Evolutionary conservation across 1,140 invertebrate genomes (phyloP).

Genomic region (Globodera ellingtonae): DNA sequence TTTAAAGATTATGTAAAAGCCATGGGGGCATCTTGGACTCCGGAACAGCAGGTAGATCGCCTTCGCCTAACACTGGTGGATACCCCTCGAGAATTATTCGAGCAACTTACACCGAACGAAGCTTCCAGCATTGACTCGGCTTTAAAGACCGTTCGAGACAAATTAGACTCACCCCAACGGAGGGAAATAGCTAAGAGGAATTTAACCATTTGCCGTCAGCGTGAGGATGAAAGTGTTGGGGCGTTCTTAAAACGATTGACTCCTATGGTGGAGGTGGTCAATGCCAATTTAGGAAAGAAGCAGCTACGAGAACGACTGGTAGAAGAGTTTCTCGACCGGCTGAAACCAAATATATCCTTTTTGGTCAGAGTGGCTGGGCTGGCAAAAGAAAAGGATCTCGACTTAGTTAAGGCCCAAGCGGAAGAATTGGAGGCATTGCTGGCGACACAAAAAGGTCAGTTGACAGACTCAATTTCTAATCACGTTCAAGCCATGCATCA

Average conservation of each 20-base stretch:
- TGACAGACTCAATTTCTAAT: background rate
- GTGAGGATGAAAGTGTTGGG: background rate
- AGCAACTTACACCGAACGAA: background rate
- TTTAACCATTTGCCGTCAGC: slow-evolving; percentile 4
- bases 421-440: slow-evolving; percentile 6
- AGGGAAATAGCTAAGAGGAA: background rate
- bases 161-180: background rate
- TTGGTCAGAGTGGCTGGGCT: background rate
- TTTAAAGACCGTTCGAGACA: background rate
- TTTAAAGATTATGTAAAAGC: background rate
- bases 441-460: background rate
- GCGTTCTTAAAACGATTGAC: slow-evolving; percentile 5
- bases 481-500: background rate
- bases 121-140: background rate
- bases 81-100: slow-evolving; percentile 2
- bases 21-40: background rate
- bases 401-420: background rate
- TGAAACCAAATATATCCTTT: background rate
- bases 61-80: background rate
- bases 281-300: background rate
- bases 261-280: background rate
- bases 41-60: background rate
- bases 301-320: background rate
- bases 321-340: slow-evolving; percentile 6
- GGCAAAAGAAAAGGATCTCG: background rate